phyloP scores from a whole-genome alignment of 2,113 vertebrate species.

The Sisor rabdophorus region DNA sequence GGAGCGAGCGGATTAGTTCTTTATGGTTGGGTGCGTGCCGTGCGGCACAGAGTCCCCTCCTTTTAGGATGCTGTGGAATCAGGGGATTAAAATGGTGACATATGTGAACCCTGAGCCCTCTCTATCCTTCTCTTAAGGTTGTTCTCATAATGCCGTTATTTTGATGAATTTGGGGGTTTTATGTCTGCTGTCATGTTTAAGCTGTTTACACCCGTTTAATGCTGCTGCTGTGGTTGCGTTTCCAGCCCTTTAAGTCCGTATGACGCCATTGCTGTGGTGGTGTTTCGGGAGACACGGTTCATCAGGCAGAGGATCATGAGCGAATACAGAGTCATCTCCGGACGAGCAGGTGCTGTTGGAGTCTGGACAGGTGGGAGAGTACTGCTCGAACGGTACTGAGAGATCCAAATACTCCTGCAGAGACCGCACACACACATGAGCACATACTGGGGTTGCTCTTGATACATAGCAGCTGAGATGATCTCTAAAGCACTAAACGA shows the following conservation, averaged over 20 bases:
- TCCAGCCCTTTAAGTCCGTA: constrained; percentile 76
- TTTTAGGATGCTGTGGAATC: neutral
- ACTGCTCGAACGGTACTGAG: constrained; percentile 92
- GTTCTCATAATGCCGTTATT: constrained; percentile 12
- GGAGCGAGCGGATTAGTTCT: neutral
- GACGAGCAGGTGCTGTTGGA: constrained; percentile 94
- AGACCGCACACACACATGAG: neutral
- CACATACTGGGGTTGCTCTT: neutral
- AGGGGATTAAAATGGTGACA: neutral
- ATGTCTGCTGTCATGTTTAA: neutral
- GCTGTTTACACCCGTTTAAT: constrained; percentile 75
- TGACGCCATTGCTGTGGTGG: constrained; percentile 69
- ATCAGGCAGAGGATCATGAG: constrained; percentile 86
- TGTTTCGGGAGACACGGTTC: constrained; percentile 84
- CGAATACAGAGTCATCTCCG: constrained; percentile 91
- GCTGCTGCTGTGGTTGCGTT: constrained; percentile 56
- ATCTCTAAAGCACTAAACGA: neutral
- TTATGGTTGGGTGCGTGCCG: neutral
- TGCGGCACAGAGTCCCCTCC: constrained; percentile 4
- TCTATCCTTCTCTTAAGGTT: neutral
- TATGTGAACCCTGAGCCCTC: constrained; percentile 5
- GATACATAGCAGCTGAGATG: constrained; percentile 19
- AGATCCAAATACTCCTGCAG: constrained; percentile 89
- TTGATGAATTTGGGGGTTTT: neutral
- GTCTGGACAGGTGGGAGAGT: constrained; percentile 89